These are phyloP conservation scores for Squalus acanthias DNA, from an alignment of 2,797 vertebrate species.

Conservation along the genomic window DNA sequence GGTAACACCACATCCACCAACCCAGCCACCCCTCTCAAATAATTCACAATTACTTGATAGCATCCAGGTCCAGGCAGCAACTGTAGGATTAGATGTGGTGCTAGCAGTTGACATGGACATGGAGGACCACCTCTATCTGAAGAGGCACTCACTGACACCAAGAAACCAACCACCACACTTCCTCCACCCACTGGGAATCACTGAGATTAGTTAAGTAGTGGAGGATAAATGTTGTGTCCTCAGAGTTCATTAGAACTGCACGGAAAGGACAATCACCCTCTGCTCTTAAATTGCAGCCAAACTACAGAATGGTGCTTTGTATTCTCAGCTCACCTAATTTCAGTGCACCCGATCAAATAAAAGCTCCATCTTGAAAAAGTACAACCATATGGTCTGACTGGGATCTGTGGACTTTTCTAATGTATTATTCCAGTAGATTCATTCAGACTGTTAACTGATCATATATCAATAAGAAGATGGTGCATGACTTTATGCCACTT, in stretches of 20 bases:
- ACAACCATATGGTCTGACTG: background rate
- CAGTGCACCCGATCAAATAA: background rate
- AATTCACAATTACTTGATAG: background rate
- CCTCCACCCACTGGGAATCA: background rate
- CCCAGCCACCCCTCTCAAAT: background rate
- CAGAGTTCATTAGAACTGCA: background rate
- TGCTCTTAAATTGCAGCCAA: background rate
- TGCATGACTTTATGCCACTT: background rate
- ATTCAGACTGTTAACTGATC: background rate
- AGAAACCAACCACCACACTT: background rate
- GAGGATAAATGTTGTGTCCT: background rate
- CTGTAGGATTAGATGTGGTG: too few relatives aligned
- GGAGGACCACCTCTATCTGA: background rate
- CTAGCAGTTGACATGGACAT: background rate
- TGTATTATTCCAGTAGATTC: background rate
- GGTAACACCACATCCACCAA: too few relatives aligned
- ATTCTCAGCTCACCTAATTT: background rate
- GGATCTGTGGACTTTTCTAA: background rate
- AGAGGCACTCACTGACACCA: background rate
- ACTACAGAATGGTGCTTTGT: background rate
- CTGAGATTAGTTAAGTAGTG: background rate
- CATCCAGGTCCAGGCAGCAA: background rate
- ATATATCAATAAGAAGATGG: background rate
- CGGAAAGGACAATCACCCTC: background rate
- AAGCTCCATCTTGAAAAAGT: background rate